Conservation (phyloP, 2,113 vertebrate species). For the Elanus axillaris region DNA sequence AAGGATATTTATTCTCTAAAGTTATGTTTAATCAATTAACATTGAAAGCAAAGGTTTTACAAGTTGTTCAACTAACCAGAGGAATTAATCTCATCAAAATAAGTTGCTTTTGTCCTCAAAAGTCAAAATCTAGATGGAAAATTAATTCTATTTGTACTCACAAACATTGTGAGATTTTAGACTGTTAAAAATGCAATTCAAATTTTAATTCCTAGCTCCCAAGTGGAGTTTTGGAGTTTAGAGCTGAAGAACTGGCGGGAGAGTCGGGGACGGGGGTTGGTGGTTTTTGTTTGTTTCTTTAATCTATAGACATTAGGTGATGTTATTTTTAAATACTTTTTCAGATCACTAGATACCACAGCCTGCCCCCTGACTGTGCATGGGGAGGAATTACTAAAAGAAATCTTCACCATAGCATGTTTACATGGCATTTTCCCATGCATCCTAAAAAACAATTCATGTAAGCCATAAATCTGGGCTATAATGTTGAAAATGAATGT, state of each 20-base stretch:
- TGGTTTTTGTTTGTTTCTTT: neutral
- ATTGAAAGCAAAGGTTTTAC: neutral
- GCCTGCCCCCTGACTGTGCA: too few relatives aligned
- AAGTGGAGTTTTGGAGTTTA: neutral
- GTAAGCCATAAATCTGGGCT: neutral
- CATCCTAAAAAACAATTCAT: neutral
- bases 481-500: neutral
- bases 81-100: neutral
- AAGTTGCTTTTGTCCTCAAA: neutral
- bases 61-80: neutral
- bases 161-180: neutral
- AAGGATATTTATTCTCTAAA: neutral
- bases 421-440: neutral
- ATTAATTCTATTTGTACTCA: neutral
- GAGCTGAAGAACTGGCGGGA: neutral
- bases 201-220: neutral
- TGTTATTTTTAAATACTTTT: neutral
- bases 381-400: neutral
- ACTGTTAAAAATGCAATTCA: neutral
- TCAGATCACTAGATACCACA: neutral
- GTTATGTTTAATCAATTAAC: neutral
- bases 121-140: neutral
- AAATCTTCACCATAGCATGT: neutral
- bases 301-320: neutral
- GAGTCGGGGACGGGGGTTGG: neutral